Evolutionary conservation across 2,113 vertebrate species (phyloP).

Genomic region (Gorsachius goisagi): DNA sequence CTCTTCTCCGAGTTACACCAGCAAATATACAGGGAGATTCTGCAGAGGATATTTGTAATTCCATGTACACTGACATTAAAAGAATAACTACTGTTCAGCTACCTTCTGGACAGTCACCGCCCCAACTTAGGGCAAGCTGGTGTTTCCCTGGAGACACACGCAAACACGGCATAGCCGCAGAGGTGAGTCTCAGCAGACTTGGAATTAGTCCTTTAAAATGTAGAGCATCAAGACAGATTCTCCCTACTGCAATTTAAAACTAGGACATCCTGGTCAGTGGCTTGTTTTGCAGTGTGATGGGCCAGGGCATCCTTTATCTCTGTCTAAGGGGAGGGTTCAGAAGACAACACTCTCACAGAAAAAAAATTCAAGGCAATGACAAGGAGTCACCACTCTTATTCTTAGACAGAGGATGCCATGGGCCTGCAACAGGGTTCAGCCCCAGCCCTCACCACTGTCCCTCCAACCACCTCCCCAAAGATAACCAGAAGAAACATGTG

Average conservation of each 20-base stretch:
- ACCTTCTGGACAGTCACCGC: not conserved
- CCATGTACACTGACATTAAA: not conserved
- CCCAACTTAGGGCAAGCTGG: not conserved
- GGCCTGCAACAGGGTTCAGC: not conserved
- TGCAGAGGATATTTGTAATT: not conserved
- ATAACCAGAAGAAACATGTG: not conserved
- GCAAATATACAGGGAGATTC: not conserved
- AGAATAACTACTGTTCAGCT: not conserved
- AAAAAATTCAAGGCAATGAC: not conserved
- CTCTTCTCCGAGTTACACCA: not conserved
- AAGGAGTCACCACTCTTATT: not conserved
- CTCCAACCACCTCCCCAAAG: not conserved
- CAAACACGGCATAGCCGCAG: not conserved
- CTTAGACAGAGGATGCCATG: not conserved
- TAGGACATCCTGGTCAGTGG: not conserved
- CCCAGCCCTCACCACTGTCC: not conserved
- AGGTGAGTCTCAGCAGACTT: not conserved
- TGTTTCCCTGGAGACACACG: not conserved
- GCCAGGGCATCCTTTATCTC: not conserved
- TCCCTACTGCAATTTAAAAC: not conserved
- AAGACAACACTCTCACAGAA: not conserved
- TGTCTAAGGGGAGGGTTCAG: not conserved
- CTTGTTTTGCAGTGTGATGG: not conserved
- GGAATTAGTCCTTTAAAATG: not conserved
- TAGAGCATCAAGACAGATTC: not conserved